phyloP scores from a whole-genome alignment of 2,797 vertebrate genomes.

The Sciaenops ocellatus region DNA sequence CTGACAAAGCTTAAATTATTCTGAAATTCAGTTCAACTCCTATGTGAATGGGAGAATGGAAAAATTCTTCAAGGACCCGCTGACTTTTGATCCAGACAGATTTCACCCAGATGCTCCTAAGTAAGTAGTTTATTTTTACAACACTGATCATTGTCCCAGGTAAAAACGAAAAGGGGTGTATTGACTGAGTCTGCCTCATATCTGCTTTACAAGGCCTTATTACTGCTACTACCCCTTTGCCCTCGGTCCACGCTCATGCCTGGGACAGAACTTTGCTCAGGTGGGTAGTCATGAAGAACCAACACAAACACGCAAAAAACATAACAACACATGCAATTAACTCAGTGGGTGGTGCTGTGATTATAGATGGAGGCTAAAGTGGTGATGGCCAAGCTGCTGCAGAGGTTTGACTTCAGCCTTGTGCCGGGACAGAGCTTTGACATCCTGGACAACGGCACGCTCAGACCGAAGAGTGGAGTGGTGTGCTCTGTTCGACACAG shows the following conservation, averaged over 20 bases:
- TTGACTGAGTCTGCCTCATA: not conserved
- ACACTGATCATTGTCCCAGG: not conserved
- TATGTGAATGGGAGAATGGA: conserved; percentile 88
- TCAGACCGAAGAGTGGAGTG: conserved; percentile 89
- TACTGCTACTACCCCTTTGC: conserved; percentile 94
- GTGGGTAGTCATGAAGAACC: conserved; percentile 74
- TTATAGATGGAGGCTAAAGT: conserved; percentile 94
- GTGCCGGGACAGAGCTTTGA: conserved; percentile 88
- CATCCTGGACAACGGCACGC: conserved; percentile 84
- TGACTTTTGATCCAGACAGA: conserved; percentile 92
- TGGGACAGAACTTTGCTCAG: conserved; percentile 92
- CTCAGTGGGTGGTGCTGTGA: not conserved
- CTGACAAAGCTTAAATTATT: not conserved
- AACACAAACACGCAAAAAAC: not conserved
- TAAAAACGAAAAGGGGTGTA: not conserved
- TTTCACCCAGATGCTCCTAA: conserved; percentile 91
- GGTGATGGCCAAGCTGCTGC: conserved; percentile 93
- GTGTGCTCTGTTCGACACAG: conserved; percentile 85
- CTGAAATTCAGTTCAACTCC: conserved; percentile 83
- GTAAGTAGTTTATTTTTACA: conserved; percentile 80
- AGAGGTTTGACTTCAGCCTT: conserved; percentile 91
- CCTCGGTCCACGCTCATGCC: conserved; percentile 90
- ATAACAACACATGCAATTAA: not conserved
- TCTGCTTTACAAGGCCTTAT: conserved; percentile 84
- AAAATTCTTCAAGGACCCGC: conserved; percentile 89